Evolutionary conservation across 2,113 vertebrate species (phyloP), one percentile per base, ranked within the genome.

Genomic region (Malurus melanocephalus): DNA sequence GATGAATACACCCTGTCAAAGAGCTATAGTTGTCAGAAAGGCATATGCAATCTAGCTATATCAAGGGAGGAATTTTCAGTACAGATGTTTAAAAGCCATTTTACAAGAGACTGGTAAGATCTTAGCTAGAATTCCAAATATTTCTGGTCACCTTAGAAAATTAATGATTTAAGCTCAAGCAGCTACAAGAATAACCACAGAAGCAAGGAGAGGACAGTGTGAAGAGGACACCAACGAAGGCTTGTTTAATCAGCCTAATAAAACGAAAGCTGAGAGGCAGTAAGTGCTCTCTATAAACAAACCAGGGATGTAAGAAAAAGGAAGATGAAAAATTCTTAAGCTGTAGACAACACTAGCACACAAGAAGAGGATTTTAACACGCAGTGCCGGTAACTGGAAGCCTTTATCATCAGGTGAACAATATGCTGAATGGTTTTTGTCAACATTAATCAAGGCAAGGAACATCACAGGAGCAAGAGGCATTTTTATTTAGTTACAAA

Each of bases 241-340:
- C n/a, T 61, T 22, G 14, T 67, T 92, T 92, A 81, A 87, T 67
- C 64, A 93, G 81, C 8, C 21, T 6, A 60, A 62, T 71, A 38
- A 94, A 92, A 90, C 13, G 24, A 86, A 81, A 77, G 9, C 66
- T 89, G 46, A 89, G 61, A 80, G 11, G n/a, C 35, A 88, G n/a
- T 22, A 18, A 71, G 21, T 42, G 43, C 35, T 60, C n/a, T 64
- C n/a, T 62, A 16, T 48, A 78, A 88, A 89, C 14, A 43, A 78
- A 88, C 7, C 48, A 77, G 22, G 16, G 23, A 57, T 32, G 8
- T 48, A 86, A 85, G n/a, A 80, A 91, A 74, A 60, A 6, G 2
- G 17, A 62, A 66, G 23, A 6, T 67, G 33, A 77, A 74, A 66
- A 87, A 17, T 23, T 57, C 35, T 35, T 30, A 76, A 76, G 13